phyloP scores from a whole-genome alignment of 2,113 vertebrate species.

The Scatophagus argus region DNA sequence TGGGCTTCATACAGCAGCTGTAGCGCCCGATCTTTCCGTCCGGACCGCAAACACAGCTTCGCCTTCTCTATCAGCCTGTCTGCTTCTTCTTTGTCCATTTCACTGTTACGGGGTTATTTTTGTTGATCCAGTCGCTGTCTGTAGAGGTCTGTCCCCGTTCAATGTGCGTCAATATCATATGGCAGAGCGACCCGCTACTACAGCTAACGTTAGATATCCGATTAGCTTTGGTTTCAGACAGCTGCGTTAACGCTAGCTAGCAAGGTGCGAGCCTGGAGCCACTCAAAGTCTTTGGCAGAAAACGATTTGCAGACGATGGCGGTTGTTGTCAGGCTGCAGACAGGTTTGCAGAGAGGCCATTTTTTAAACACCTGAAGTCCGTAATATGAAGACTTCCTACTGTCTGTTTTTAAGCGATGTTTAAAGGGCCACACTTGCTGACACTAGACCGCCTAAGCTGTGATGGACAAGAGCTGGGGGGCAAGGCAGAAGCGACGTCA shows the following conservation, averaged over 20 bases:
- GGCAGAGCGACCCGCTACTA: constrained; percentile 21
- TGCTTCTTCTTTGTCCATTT: constrained; percentile 83
- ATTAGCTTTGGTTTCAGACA: constrained; percentile 59
- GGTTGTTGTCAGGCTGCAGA: constrained; percentile 31
- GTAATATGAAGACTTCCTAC: neutral
- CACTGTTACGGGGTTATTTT: neutral
- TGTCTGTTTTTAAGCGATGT: neutral
- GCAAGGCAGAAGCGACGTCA: constrained; percentile 26
- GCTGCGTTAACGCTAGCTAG: constrained; percentile 63
- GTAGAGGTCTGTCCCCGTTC: constrained; percentile 13
- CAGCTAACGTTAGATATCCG: constrained; percentile 43
- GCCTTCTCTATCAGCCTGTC: constrained; percentile 86
- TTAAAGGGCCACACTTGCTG: constrained; percentile 22
- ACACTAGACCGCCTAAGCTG: neutral
- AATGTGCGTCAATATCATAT: constrained; percentile 47
- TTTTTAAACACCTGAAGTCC: neutral
- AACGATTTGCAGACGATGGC: constrained; percentile 10
- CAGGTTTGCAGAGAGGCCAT: constrained; percentile 44
- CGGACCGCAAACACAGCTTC: constrained; percentile 84
- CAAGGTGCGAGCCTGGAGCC: constrained; percentile 31
- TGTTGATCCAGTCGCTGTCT: neutral
- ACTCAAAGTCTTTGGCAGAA: constrained; percentile 35
- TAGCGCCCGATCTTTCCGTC: constrained; percentile 83
- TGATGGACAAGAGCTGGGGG: constrained; percentile 41
- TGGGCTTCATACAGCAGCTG: constrained; percentile 85